Conservation (phyloP, 2,888 invertebrate genomes). For the Zele albiditarsus region DNA sequence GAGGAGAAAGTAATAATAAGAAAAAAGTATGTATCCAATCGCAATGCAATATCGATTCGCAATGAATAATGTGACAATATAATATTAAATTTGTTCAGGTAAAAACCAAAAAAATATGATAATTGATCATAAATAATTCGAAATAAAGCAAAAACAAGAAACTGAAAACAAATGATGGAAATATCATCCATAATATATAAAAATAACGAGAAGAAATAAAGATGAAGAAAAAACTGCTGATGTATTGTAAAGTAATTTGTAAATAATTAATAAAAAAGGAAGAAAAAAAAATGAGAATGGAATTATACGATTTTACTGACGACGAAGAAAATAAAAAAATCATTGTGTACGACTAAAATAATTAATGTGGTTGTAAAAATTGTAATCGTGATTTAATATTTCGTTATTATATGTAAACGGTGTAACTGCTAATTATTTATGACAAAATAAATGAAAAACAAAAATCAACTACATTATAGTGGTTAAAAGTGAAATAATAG, state of each 20-base stretch:
- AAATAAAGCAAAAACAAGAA: not conserved
- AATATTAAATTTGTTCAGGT: not conserved
- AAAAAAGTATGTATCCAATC: slow-evolving; percentile 10
- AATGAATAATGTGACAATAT: slow-evolving; percentile 37
- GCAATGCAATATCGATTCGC: slow-evolving; percentile 32
- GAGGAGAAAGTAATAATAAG: slow-evolving; percentile 20
- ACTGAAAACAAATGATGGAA: not conserved
- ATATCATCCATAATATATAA: not conserved
- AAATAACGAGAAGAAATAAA: slow-evolving; percentile 13
- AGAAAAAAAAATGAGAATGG: slow-evolving; percentile 8
- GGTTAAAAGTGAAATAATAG: not conserved
- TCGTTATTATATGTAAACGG: slow-evolving; percentile 43
- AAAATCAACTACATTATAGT: slow-evolving; percentile 27
- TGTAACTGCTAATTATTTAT: slow-evolving; percentile 45
- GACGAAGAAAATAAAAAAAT: slow-evolving; percentile 16
- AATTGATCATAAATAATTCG: not conserved
- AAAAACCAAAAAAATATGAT: not conserved
- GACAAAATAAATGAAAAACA: slow-evolving; percentile 20
- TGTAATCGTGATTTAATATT: slow-evolving; percentile 51
- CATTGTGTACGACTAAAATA: slow-evolving; percentile 22
- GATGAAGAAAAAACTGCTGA: slow-evolving; percentile 14
- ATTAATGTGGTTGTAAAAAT: slow-evolving; percentile 47
- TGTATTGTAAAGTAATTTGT: slow-evolving; percentile 28
- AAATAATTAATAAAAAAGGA: slow-evolving; percentile 19
- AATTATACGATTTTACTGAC: slow-evolving; percentile 21